Evolutionary conservation across 2,113 vertebrate species (phyloP).

Genomic region (Guaruba guarouba): DNA sequence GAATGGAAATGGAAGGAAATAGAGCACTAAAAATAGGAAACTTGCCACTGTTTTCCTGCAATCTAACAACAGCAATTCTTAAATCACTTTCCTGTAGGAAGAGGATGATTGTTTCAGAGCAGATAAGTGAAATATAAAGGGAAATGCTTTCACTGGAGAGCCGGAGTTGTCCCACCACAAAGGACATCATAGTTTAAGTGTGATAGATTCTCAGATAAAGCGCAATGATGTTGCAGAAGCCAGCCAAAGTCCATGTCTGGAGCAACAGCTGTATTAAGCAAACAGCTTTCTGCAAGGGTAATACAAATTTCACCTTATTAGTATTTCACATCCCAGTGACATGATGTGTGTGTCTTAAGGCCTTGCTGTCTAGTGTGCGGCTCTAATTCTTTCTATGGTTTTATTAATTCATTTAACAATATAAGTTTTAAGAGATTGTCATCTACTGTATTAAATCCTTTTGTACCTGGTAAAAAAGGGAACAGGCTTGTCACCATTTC

Average conservation of each 20-base stretch:
- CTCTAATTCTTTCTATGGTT: neutral
- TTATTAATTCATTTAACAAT: constrained; percentile 11
- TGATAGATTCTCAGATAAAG: neutral
- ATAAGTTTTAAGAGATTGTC: neutral
- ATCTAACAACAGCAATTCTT: neutral
- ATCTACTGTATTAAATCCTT: neutral
- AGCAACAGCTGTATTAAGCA: neutral
- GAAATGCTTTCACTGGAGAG: neutral
- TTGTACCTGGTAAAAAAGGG: neutral
- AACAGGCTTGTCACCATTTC: neutral
- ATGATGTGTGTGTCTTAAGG: neutral
- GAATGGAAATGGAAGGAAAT: neutral
- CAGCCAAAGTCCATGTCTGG: neutral
- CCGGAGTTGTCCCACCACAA: neutral
- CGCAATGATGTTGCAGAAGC: neutral
- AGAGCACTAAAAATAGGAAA: neutral
- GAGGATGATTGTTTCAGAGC: neutral
- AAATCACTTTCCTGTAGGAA: neutral
- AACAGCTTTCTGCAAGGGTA: neutral
- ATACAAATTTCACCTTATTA: neutral
- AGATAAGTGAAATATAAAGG: neutral
- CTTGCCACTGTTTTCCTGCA: neutral
- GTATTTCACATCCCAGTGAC: neutral
- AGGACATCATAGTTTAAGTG: neutral
- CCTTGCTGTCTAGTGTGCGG: neutral